A percentile compares a stretch with the other conserved stretches of the same genome.
Evolutionary conservation across 2,797 vertebrate species (phyloP).

Genomic region (Megalops cyprinoides): DNA sequence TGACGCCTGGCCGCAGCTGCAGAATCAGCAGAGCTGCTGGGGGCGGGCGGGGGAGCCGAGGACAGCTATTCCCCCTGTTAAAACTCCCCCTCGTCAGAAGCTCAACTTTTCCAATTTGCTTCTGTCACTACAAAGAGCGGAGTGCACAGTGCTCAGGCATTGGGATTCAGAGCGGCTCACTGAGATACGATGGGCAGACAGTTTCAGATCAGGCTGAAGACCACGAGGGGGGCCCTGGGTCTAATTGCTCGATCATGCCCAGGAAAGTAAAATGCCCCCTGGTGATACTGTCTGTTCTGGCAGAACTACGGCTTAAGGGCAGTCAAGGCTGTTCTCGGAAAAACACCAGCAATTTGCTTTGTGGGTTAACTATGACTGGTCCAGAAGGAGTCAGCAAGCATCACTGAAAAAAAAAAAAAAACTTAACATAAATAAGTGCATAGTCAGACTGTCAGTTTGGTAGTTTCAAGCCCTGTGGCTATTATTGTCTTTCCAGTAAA

Average conservation of each 20-base stretch:
- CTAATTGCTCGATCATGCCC: not conserved
- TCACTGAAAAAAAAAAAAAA: too few relatives aligned
- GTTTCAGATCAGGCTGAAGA: not conserved
- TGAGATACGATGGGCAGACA: not conserved
- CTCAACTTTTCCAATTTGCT: constrained; percentile 34
- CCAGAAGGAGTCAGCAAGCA: too few relatives aligned
- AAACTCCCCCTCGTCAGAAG: constrained; percentile 11
- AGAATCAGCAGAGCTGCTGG: not conserved
- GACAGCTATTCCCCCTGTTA: constrained; percentile 23
- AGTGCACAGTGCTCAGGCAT: not conserved
- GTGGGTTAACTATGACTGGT: too few relatives aligned
- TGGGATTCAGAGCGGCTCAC: not conserved
- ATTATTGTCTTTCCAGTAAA: too few relatives aligned
- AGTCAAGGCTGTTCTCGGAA: not conserved
- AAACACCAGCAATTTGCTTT: not conserved
- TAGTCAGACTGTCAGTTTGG: too few relatives aligned
- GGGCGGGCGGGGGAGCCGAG: constrained; percentile 28
- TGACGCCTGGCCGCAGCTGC: not conserved
- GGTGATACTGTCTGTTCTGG: not conserved
- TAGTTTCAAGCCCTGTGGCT: too few relatives aligned
- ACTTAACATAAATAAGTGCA: too few relatives aligned
- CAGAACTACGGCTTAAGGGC: not conserved
- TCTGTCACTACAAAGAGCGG: constrained; percentile 31
- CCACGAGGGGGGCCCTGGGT: not conserved
- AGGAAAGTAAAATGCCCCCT: not conserved